phyloP scores from a whole-genome alignment of 2,113 vertebrate species.

The Corythaixoides concolor region DNA sequence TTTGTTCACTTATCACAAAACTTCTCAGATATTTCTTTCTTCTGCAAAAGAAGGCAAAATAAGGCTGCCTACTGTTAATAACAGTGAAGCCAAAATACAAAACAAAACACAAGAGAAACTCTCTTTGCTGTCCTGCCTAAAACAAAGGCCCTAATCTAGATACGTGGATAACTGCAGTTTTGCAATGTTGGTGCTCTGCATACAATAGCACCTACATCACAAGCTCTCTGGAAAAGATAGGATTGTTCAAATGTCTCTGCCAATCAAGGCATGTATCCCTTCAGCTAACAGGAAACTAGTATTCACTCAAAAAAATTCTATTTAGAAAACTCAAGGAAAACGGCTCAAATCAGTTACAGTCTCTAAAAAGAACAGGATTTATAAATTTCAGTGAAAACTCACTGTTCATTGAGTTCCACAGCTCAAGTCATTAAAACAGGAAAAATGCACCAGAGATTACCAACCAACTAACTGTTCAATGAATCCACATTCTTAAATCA shows the following conservation, averaged over 20 bases:
- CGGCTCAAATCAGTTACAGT: neutral
- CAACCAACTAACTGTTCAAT: neutral
- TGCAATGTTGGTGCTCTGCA: neutral
- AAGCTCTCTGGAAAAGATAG: neutral
- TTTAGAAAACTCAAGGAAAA: neutral
- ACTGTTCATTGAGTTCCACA: neutral
- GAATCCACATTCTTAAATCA: neutral
- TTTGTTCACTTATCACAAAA: neutral
- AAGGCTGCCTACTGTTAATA: too few species aligned
- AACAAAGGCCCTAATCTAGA: neutral
- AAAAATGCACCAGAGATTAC: neutral
- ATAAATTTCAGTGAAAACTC: neutral
- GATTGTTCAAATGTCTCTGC: neutral
- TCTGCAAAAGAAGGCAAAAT: neutral
- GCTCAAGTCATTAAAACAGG: accelerated
- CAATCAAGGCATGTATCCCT: neutral
- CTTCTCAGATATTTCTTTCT: neutral
- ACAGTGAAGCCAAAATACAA: neutral
- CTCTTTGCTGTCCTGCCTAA: neutral
- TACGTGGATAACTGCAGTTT: neutral
- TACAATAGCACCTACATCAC: neutral
- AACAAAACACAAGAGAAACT: neutral
- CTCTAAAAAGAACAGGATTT: neutral
- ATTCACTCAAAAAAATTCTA: neutral
- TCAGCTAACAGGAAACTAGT: neutral